These are phyloP conservation scores for Axis porcinus DNA, from an alignment of 2,113 vertebrate genomes.

Conservation along the genomic window DNA sequence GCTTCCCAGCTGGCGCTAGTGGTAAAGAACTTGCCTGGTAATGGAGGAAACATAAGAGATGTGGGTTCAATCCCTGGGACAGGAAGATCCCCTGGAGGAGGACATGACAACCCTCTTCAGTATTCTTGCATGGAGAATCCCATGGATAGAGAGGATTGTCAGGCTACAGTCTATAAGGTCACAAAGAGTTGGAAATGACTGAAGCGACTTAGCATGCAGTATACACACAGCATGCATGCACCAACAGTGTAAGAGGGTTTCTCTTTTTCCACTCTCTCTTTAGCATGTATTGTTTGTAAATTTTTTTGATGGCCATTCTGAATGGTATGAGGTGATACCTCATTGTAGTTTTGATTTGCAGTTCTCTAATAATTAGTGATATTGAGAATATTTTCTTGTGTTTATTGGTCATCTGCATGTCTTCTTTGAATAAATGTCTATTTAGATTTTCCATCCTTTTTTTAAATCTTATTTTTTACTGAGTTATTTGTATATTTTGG, in stretches of 20 bases:
- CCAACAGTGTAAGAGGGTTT: background rate
- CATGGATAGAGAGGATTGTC: background rate
- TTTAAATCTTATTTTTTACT: background rate
- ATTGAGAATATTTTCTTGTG: background rate
- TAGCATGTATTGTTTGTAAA: background rate
- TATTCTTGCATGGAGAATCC: background rate
- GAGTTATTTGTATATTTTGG: background rate
- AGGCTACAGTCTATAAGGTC: background rate
- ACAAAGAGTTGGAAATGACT: background rate
- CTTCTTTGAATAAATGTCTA: background rate
- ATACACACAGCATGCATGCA: background rate
- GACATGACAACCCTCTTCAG: background rate
- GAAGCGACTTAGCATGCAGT: background rate
- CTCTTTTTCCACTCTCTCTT: background rate
- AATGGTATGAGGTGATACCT: background rate
- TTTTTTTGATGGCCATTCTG: background rate
- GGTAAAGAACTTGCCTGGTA: background rate
- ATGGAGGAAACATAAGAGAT: background rate
- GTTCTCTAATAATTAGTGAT: background rate
- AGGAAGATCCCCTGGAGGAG: background rate
- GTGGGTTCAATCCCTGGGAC: background rate
- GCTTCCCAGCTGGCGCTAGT: background rate
- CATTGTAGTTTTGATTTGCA: background rate
- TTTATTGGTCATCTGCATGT: background rate
- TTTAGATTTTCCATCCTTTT: background rate